A percentile compares a stretch with the other conserved stretches of the same genome.
Conservation (phyloP, 2,113 vertebrate species). For the Chloroceryle aenea region DNA sequence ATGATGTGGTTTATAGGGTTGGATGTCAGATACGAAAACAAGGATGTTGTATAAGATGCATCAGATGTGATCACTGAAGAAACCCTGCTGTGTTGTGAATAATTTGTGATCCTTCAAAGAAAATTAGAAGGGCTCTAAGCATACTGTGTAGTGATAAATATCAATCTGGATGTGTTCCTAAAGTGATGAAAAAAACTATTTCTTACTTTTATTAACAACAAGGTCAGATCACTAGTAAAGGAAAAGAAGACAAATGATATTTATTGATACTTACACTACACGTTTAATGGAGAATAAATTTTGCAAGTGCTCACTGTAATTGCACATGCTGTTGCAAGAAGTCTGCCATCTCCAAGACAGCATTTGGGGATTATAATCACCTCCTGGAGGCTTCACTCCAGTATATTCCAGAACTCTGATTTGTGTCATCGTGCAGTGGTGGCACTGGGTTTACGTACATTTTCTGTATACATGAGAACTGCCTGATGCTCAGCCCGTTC, state of each 20-base stretch:
- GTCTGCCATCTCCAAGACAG: neutral
- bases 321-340: neutral
- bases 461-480: neutral
- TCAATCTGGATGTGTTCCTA: slow-evolving; percentile 7
- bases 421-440: neutral
- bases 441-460: neutral
- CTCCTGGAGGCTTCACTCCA: neutral
- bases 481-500: neutral
- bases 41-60: slow-evolving; percentile 39
- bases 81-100: neutral
- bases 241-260: slow-evolving; percentile 2
- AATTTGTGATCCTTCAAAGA: slow-evolving; percentile 51
- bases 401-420: slow-evolving; percentile 21
- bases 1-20: slow-evolving; percentile 32
- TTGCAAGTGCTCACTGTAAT: neutral
- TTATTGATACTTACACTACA: slow-evolving; percentile 12
- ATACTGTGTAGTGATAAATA: neutral
- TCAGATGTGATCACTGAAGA: slow-evolving; percentile 49
- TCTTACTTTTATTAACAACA: slow-evolving; percentile 32
- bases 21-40: slow-evolving; percentile 52
- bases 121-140: neutral
- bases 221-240: slow-evolving; percentile 27
- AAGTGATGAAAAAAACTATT: slow-evolving; percentile 26
- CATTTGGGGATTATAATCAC: neutral
- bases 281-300: slow-evolving; percentile 48